Evolutionary conservation across 53 echinoderm and acorn worm species (phyloP).

Genomic region (Holothuria scabra): DNA sequence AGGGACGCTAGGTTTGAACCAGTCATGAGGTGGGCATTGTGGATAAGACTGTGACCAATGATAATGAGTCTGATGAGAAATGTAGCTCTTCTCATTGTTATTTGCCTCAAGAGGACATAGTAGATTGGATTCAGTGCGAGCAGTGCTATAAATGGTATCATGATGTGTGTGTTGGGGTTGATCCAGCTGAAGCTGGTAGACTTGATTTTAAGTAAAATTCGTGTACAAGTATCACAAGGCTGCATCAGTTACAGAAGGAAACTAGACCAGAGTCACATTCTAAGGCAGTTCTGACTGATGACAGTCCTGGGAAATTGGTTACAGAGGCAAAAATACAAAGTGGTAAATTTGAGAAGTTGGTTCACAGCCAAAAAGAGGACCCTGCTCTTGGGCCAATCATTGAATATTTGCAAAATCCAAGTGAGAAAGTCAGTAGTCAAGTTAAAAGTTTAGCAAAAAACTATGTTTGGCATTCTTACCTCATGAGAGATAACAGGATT

Average conservation of each 20-base stretch:
- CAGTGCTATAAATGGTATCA: slow-evolving; percentile 54
- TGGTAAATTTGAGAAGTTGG: neutral
- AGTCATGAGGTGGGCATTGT: slow-evolving; percentile 19
- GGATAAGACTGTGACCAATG: neutral
- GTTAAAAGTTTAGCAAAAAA: slow-evolving; percentile 4
- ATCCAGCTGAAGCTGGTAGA: neutral
- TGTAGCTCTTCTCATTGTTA: slow-evolving; percentile 45
- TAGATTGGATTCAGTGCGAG: slow-evolving; percentile 60
- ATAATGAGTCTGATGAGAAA: neutral
- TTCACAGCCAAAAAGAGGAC: neutral
- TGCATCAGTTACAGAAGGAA: neutral
- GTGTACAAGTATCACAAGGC: neutral
- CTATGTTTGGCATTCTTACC: slow-evolving; percentile 8
- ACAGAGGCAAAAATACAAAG: slow-evolving; percentile 1
- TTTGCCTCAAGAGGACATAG: slow-evolving; percentile 47
- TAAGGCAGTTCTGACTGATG: neutral
- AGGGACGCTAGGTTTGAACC: slow-evolving; percentile 35
- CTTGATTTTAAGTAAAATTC: neutral
- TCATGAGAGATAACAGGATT: slow-evolving; percentile 1
- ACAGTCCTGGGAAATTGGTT: neutral
- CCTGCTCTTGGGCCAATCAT: slow-evolving; percentile 26
- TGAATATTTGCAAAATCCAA: slow-evolving; percentile 6
- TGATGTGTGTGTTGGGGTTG: slow-evolving; percentile 42
- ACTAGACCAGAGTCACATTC: neutral
- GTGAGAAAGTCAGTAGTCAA: neutral